Conservation (phyloP, 1,140 invertebrate species). For the Sitobion miscanthi region DNA sequence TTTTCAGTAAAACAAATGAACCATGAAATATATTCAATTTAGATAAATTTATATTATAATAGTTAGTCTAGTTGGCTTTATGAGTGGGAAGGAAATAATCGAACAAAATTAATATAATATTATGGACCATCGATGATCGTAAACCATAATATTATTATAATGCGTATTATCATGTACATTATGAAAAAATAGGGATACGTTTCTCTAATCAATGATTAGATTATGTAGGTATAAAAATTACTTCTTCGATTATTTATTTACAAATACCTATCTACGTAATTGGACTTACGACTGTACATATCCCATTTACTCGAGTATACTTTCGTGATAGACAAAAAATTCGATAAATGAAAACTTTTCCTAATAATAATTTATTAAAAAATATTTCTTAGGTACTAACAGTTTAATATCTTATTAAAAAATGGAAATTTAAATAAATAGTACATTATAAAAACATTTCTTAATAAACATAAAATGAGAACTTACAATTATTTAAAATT, state of each 20-base stretch:
- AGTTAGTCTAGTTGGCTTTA: neutral
- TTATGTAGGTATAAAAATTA: neutral
- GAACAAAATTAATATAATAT: neutral
- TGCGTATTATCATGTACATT: no score
- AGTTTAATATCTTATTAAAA: no score
- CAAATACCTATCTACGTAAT: neutral
- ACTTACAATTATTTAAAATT: neutral
- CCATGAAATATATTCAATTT: neutral
- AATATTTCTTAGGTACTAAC: no score
- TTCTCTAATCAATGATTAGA: neutral
- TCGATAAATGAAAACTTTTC: neutral
- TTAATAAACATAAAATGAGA: neutral
- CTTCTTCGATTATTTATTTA: neutral
- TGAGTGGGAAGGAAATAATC: neutral
- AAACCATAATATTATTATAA: neutral
- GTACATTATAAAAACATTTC: neutral
- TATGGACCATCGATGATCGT: neutral
- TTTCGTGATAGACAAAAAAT: neutral
- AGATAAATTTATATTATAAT: neutral
- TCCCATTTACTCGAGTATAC: neutral
- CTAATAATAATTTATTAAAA: no score
- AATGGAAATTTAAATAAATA: no score
- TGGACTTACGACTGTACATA: neutral
- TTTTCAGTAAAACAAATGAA: neutral
- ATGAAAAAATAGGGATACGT: neutral